Evolutionary conservation across 2,113 vertebrate species (phyloP).

Genomic region (Vidua macroura): DNA sequence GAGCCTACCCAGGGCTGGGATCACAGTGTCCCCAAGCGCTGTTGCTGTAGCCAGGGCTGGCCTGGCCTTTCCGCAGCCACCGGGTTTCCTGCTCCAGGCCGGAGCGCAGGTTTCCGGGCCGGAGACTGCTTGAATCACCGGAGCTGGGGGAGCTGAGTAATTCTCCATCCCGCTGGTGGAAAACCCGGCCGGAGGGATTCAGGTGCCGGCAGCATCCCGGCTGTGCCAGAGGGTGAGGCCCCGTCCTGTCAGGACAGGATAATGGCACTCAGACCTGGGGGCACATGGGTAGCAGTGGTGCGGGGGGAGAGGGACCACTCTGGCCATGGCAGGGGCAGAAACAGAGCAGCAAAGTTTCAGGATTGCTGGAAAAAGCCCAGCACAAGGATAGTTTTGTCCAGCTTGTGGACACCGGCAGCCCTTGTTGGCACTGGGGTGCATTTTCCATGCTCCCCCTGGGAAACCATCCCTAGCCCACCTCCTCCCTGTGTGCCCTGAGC

Average conservation of each 20-base stretch:
- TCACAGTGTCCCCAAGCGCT: rapidly evolving
- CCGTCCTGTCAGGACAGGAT: not conserved
- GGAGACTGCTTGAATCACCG: conserved; percentile 15
- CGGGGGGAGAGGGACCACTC: rapidly evolving
- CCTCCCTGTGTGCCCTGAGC: rapidly evolving
- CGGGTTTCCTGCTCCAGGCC: not conserved
- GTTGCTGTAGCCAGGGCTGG: not conserved
- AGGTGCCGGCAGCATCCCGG: rapidly evolving
- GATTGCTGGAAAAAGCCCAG: conserved; percentile 22
- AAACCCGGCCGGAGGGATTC: not conserved
- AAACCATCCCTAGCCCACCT: not conserved
- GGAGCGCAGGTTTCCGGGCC: not conserved
- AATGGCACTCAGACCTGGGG: not conserved
- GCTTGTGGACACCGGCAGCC: rapidly evolving
- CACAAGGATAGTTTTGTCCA: conserved; percentile 28
- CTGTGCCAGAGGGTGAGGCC: not conserved
- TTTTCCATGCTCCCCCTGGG: not conserved
- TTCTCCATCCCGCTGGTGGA: not conserved
- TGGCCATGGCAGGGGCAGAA: not conserved
- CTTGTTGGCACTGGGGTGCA: not conserved
- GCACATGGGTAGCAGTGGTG: not conserved
- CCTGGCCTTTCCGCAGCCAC: not conserved
- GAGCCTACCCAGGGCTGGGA: not conserved
- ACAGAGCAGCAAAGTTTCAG: not conserved
- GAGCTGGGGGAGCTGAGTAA: conserved; percentile 14